Evolutionary conservation across 2,797 vertebrate genomes (phyloP).

Genomic region (Amniataba percoides): DNA sequence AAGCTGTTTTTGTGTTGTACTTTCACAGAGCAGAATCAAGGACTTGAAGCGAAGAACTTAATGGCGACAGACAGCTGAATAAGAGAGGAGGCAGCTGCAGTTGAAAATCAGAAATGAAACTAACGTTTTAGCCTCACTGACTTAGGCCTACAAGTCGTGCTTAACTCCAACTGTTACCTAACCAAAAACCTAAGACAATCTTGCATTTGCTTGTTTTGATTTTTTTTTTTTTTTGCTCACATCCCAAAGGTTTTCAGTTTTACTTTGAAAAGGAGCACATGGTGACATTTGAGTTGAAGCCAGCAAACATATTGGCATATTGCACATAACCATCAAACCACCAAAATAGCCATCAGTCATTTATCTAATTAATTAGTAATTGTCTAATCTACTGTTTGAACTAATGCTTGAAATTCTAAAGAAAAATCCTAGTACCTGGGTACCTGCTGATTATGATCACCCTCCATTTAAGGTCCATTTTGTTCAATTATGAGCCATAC

Average conservation of each 20-base stretch:
- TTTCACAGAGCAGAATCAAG: constrained; percentile 21
- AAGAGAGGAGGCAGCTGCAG: neutral
- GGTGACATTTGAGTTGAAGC: neutral
- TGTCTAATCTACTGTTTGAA: no score
- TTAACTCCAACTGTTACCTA: no score
- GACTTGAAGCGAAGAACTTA: neutral
- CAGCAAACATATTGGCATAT: neutral
- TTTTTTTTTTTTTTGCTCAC: neutral
- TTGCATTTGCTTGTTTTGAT: neutral
- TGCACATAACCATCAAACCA: neutral
- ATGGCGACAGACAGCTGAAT: neutral
- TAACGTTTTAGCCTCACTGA: neutral
- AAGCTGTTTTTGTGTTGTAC: constrained; percentile 28
- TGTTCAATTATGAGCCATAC: neutral
- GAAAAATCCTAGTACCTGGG: no score
- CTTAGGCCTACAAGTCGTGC: neutral
- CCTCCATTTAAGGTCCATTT: constrained; percentile 4
- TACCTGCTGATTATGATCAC: neutral
- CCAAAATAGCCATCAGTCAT: no score
- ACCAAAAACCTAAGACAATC: neutral
- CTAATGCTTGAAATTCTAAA: no score
- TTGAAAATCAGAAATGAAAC: neutral
- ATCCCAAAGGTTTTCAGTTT: neutral
- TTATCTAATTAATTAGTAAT: no score
- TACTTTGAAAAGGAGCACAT: neutral